Percentiles rank a stretch among this genome's conserved stretches.
phyloP scores from a whole-genome alignment of 2,888 invertebrate species.

The Oscheius sp. region DNA sequence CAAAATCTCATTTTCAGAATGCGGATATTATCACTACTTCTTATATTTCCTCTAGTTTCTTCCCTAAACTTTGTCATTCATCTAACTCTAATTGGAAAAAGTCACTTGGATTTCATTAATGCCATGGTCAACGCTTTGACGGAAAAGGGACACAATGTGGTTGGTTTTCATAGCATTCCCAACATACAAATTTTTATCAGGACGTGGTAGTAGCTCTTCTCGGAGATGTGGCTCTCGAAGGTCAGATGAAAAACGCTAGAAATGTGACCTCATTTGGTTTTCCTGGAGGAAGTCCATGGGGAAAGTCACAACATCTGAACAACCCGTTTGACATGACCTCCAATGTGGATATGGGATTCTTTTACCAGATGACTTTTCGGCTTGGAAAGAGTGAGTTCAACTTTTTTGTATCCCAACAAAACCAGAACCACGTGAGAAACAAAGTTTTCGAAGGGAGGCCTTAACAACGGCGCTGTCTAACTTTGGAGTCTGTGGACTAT shows the following conservation, averaged over 20 bases:
- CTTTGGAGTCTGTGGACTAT: too few species aligned
- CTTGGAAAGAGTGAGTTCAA: too few species aligned
- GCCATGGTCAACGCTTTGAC: not conserved
- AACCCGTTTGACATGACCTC: not conserved
- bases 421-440: too few species aligned
- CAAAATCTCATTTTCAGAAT: too few species aligned
- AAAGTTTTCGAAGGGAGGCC: too few species aligned
- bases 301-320: not conserved
- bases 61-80: slow-evolving; percentile 2
- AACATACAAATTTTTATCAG: not conserved
- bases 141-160: slow-evolving; percentile 2
- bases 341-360: slow-evolving; percentile 6
- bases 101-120: slow-evolving; percentile 1
- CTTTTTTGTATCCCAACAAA: too few species aligned
- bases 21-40: too few species aligned
- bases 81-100: slow-evolving; percentile 1
- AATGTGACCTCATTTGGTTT: not conserved
- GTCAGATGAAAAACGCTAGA: not conserved
- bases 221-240: not conserved
- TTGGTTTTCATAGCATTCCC: not conserved
- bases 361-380: not conserved
- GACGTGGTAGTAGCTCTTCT: not conserved
- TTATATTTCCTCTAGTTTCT: too few species aligned
- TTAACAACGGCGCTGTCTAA: too few species aligned
- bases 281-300: not conserved